Conservation (phyloP, 2,888 invertebrate species). For the Amblyjoppa proteus region DNA sequence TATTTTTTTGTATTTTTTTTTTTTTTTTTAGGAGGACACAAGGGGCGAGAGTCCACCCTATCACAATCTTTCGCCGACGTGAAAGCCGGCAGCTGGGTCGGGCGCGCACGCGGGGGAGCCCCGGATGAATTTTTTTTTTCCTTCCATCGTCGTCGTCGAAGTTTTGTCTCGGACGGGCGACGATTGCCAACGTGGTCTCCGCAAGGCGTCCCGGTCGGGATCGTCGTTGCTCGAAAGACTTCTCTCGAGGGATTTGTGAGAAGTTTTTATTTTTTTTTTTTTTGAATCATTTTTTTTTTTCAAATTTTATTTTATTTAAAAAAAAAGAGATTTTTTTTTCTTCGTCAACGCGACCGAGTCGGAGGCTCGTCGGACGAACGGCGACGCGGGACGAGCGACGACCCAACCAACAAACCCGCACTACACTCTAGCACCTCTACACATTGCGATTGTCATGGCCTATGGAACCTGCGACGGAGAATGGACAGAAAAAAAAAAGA, state of each 20-base stretch:
- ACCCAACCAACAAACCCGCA: slow-evolving; percentile 73
- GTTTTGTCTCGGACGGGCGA: neutral
- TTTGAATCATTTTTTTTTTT: neutral
- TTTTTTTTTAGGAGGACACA: slow-evolving; percentile 63
- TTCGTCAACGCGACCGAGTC: slow-evolving; percentile 59
- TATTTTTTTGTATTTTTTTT: slow-evolving; percentile 17
- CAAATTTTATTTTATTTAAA: slow-evolving; percentile 2
- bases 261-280: neutral
- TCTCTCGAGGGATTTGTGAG: neutral
- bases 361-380: slow-evolving; percentile 33
- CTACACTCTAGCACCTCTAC: slow-evolving; percentile 84
- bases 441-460: slow-evolving; percentile 91
- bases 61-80: slow-evolving; percentile 83
- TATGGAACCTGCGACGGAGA: slow-evolving; percentile 88
- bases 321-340: slow-evolving; percentile 3
- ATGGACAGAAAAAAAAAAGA: neutral
- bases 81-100: slow-evolving; percentile 69
- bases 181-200: slow-evolving; percentile 13
- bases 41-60: slow-evolving; percentile 80
- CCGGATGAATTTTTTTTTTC: neutral
- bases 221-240: slow-evolving; percentile 4
- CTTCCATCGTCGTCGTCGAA: neutral
- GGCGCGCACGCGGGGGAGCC: slow-evolving; percentile 15
- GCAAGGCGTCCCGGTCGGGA: slow-evolving; percentile 20
- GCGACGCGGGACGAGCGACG: slow-evolving; percentile 59